A percentile compares a stretch with the other conserved stretches of the same genome.
phyloP scores from a whole-genome alignment of 2,113 vertebrate genomes.

The Osmerus mordax region DNA sequence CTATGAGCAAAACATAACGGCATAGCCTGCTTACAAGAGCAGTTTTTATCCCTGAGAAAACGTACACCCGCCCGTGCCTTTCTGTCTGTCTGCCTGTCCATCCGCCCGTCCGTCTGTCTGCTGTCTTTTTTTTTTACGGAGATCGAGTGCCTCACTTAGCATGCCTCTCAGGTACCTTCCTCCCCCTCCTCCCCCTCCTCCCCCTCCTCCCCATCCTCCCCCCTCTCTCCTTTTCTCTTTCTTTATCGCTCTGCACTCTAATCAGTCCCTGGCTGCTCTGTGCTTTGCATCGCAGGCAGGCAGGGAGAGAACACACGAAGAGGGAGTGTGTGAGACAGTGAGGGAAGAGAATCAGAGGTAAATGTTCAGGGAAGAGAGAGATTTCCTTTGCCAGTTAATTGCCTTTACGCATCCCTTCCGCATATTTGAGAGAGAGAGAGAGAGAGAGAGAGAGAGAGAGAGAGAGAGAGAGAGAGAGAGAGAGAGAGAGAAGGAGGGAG shows the following conservation, averaged over 20 bases:
- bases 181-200: not conserved
- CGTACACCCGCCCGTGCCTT: constrained; percentile 14
- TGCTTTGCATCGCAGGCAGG: constrained; percentile 49
- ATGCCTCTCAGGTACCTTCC: constrained; percentile 56
- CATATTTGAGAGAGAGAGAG: constrained; percentile 28
- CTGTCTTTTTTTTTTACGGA: constrained; percentile 30
- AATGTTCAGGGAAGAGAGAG: constrained; percentile 53
- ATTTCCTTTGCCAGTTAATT: constrained; percentile 59
- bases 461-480: constrained; percentile 3
- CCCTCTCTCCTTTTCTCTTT: constrained; percentile 1
- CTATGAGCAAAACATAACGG: not conserved
- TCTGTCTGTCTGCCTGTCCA: not conserved
- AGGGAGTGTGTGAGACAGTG: constrained; percentile 27
- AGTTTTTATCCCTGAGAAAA: constrained; percentile 31
- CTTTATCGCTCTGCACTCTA: constrained; percentile 47
- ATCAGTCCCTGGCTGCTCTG: constrained; percentile 54
- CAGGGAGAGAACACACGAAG: constrained; percentile 5
- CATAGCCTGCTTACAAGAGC: constrained; percentile 12
- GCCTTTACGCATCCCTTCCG: constrained; percentile 55
- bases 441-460: constrained; percentile 7
- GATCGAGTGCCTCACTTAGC: constrained; percentile 52
- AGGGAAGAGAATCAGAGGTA: constrained; percentile 32
- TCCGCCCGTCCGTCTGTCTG: constrained; percentile 20
- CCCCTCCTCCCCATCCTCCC: not conserved
- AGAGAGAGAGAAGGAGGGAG: constrained; percentile 6